Evolutionary conservation across 2,113 vertebrate genomes (phyloP).

Genomic region (Cyanoramphus novaezelandiae): DNA sequence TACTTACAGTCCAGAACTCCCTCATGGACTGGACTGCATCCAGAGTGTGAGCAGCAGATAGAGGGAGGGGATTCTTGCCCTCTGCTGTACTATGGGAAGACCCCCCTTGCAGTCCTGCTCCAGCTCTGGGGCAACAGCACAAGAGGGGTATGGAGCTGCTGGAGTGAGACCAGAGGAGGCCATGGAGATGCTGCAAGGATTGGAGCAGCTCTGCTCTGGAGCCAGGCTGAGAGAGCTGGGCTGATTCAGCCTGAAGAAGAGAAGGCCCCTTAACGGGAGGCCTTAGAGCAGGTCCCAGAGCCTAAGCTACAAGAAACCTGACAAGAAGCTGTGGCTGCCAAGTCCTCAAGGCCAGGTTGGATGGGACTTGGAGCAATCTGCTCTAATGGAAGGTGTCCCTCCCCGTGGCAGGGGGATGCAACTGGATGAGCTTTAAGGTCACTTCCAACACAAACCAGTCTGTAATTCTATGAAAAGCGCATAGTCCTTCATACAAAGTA

Average conservation of each 20-base stretch:
- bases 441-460: not conserved
- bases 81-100: not conserved
- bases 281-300: no score
- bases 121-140: not conserved
- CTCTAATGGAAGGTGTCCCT: not conserved
- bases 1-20: not conserved
- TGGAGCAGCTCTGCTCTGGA: not conserved
- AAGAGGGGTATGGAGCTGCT: not conserved
- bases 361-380: not conserved
- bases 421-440: not conserved
- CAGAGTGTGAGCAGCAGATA: not conserved
- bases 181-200: not conserved
- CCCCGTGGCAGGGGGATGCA: not conserved
- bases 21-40: not conserved
- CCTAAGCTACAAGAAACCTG: no score
- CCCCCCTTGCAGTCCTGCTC: not conserved
- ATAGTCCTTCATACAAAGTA: slow-evolving; percentile 14
- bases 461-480: not conserved
- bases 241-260: not conserved
- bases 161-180: not conserved
- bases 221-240: not conserved
- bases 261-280: no score
- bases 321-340: not conserved
- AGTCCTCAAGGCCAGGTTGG: not conserved
- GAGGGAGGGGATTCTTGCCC: not conserved